phyloP scores from a whole-genome alignment of 2,888 invertebrate genomes.

The Camptogramma bilineatum region DNA sequence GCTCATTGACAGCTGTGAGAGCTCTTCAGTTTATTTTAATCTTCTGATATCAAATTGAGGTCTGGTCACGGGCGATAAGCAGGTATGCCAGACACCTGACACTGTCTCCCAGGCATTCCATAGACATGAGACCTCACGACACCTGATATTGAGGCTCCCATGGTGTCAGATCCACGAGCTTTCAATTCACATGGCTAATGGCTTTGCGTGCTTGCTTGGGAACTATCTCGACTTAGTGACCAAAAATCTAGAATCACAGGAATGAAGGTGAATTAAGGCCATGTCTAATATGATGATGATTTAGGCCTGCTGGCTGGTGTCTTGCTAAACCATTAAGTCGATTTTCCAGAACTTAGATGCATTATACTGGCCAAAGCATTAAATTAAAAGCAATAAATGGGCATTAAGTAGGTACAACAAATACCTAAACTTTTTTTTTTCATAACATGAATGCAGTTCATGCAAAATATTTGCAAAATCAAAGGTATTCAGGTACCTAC shows the following conservation, averaged over 20 bases:
- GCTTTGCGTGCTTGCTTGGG: slow-evolving; percentile 16
- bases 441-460: too few relatives aligned
- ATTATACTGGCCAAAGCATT: too few relatives aligned
- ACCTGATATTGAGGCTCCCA: slow-evolving; percentile 18
- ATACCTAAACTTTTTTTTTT: too few relatives aligned
- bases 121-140: slow-evolving; percentile 26
- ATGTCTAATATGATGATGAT: background rate
- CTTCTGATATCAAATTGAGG: slow-evolving; percentile 1
- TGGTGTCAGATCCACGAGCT: slow-evolving; percentile 27
- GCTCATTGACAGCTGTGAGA: slow-evolving; percentile 15
- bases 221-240: background rate
- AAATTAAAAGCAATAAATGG: too few relatives aligned
- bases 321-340: too few relatives aligned
- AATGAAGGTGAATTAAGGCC: background rate
- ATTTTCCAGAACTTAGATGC: too few relatives aligned
- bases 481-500: too few relatives aligned
- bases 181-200: slow-evolving; percentile 23
- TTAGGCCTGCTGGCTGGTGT: too few relatives aligned
- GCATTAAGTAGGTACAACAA: too few relatives aligned
- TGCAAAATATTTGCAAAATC: too few relatives aligned
- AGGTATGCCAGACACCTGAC: slow-evolving; percentile 24
- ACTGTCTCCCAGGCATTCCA: slow-evolving; percentile 22
- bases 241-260: background rate
- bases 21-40: background rate
- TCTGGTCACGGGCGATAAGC: slow-evolving; percentile 21